Base-by-base conservation (phyloP, 1,140 invertebrate species). In the Megathymus violae region DNA sequence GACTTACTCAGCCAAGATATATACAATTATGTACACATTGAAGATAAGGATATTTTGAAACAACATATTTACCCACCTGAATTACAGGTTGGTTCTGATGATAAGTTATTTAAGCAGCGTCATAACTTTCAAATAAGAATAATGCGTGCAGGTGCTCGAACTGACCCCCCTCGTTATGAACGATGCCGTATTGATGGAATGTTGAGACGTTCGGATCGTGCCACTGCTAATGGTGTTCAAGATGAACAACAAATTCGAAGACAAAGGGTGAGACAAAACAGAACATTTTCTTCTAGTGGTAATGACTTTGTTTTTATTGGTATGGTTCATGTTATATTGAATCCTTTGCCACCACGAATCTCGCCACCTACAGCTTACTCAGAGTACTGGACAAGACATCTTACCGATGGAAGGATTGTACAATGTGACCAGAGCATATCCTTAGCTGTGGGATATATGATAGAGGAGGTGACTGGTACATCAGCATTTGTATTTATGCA, bases 341-440 rank as follows among this genome's bases (percentile, higher is more conserved):
- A 94, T 51, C 93, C 94, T 14, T 93, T 94, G 52, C 93, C 96
- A 50, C 93, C 93, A 6, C 94, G 95, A 5, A 85, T 97, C 34
- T 88, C 96, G 48, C 96, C 71, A 92, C 94, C 50, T 92, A 95
- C 81, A 82, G 95, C 44, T 78, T 96, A 72, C 86, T 96, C 71
- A 94, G 97, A 97, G 85, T 98, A 98, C 81, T 94, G 96, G 66
- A 97, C 97, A 0, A 92, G 96, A 36, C 97, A 98, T 88, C 91
- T 96, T 47, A 93, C 97, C 38, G 96, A 97, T 91, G 97, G 97
- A 1, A 93, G 95, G 46, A 97, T 98, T 61, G 95, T 97, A 31
- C 96, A 95, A 77, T 96, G 96, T 73, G 97, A 98, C 89, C 97
- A 97, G 74, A 94, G 96, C 75, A 97, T 98, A 74, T 96, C 96